Conservation (phyloP, 2,797 vertebrate genomes). For the Rhabdophis nuchalis region DNA sequence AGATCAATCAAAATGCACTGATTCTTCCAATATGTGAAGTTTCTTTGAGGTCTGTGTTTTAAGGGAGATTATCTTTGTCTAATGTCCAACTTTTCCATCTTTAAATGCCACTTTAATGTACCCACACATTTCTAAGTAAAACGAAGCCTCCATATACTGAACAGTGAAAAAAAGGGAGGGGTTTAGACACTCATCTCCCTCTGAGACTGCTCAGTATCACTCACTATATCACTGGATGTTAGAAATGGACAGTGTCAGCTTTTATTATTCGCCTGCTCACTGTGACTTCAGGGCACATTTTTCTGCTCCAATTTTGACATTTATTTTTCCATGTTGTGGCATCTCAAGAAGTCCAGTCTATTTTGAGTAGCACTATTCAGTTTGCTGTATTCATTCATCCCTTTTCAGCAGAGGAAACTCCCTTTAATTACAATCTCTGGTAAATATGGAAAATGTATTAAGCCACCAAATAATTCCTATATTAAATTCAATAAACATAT, state of each 20-base stretch:
- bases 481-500: neutral
- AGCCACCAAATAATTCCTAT: neutral
- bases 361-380: neutral
- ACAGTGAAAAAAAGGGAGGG: neutral
- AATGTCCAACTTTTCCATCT: neutral
- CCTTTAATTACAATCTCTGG: neutral
- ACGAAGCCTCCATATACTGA: neutral
- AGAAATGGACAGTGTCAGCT: neutral
- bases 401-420: neutral
- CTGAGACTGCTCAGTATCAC: neutral
- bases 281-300: neutral
- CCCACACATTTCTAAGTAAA: neutral
- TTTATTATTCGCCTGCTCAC: neutral
- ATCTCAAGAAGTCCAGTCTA: neutral
- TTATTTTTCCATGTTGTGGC: neutral
- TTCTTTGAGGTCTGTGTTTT: neutral
- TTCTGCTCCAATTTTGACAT: neutral
- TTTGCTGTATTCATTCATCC: neutral
- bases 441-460: neutral
- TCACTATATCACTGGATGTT: neutral
- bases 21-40: neutral
- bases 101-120: neutral
- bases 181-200: neutral
- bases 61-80: neutral
- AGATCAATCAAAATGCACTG: neutral